Evolutionary conservation across 1,140 invertebrate genomes (phyloP), one percentile per base, ranked within the genome.

Genomic region (Plutomurus gul): DNA sequence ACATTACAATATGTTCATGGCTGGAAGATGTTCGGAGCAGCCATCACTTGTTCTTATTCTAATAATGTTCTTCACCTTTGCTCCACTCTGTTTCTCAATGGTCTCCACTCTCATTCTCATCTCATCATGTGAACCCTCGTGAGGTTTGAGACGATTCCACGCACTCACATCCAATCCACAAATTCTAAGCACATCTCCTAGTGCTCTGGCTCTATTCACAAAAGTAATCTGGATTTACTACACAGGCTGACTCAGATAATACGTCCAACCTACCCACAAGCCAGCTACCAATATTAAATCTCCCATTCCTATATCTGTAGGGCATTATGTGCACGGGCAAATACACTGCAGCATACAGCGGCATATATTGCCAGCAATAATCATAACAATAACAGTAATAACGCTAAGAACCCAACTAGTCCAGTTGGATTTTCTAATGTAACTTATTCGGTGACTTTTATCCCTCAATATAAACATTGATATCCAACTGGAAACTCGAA

Each of bases 331-430:
- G 6, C 10, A 25, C 18, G 10, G 3, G 4, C 18, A 16, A 16
- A 47, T 3, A 1, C n/a, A 8, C 11, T 18, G n/a, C n/a, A n/a
- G n/a, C n/a, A 49, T 36, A 33, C 25, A 65, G 30, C 27, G 56
- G 36, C 56, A 36, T 65, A 33, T 33, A 65, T 65, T 65, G 27
- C 36, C 30, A 65, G 56, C 56, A 30, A 65, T 65, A 65, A 65
- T 65, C 56, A 36, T 65, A 65, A 65, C 56, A 65, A 65, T 65
- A 65, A 65, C 56, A 65, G 56, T 65, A 65, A 65, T 65, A 65
- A 65, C 56, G 56, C 56, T 33, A 33, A 65, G 56, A 65, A 36
- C 22, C 27, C 27, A 30, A 7, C 27, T 36, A 25, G n/a, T 65
- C 56, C 56, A 65, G 30, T 65, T 65, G 56, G 56, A 65, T 65